Base-by-base conservation (phyloP, 1,140 invertebrate species). In the Dreissena polymorpha region DNA sequence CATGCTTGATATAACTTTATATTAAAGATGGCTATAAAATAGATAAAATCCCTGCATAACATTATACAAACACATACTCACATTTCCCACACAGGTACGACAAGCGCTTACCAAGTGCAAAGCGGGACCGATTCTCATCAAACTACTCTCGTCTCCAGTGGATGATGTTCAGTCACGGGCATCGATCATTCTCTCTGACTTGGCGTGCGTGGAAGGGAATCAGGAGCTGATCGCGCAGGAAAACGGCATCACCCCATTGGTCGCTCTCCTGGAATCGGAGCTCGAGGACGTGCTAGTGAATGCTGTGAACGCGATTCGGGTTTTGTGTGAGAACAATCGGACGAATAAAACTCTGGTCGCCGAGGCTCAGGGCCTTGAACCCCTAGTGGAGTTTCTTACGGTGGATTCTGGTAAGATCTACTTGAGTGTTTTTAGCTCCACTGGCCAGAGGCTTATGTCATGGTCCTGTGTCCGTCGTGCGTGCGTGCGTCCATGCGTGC, bases 201-300 rank as follows among this genome's bases (percentile, higher is more conserved):
- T 93, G 14, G 91, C 90, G 14, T 90, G 88, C 75, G 83, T 92
- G 18, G 89, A 88, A 13, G 87, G 89, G 0, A 92, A 93, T 68
- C 91, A 92, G 86, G 86, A 88, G 1, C 29, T 86, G 16, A 88
- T 93, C 14, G 88, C 91, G 10, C 65, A 84, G 10, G 77, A 89
- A 64, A 92, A 90, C 12, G 92, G 87, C 7, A 89, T 93, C 49
- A 72, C 87, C 14, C 89, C 91, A 10, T 77, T 93, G 64, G 88
- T 93, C 6, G 86, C 88, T 73, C 71, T 93, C 14, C 71, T 93
- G 29, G 90, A 93, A 63, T 93, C 91, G 0, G 88, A 92, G 39
- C 76, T 92, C 18, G 92, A 93, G 67, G 93, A 93, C 83, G 91
- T 93, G 0, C 78, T 93, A 50, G 91, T 93, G 13, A 93, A 93